Evolutionary conservation across 1,140 invertebrate genomes (phyloP), one percentile per base, ranked within the genome.

Genomic region (Pentalonia nigronervosa): DNA sequence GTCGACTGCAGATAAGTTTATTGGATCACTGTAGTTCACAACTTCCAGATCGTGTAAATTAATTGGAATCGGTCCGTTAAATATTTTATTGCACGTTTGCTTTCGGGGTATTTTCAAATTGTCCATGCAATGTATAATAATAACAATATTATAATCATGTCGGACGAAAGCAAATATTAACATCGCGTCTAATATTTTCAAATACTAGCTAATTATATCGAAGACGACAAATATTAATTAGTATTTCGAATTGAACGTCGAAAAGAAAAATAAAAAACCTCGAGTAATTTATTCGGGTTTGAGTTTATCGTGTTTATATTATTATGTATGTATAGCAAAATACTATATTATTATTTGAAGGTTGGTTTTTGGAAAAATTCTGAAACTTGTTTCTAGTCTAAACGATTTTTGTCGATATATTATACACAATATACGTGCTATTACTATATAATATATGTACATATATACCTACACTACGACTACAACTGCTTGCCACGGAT

Each of bases 391-490:
- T 90, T 41, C 50, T 88, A n/a, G 86, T 34, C 47, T 34, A 48
- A 48, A 87, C 50, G 50, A 90, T 90, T 88, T 88, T 50, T 50
- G 45, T 87, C 86, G 86, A 48, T 87, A 87, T 48, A 34, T n/a
- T 41, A 86, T 86, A 86, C 41, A 45, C 83, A 36, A 41, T 83
- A 76, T 34, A 76, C 60, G 60, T 86, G 36, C 23, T 45, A 86
- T 47, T 20, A 45, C 83, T 45, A 47, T 25, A 83, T 83, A 86
- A 17, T 21, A 53, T 86, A 25, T 47, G 4, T 86, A 45, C 30
- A 86, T 86, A 45, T 47, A 4, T 86, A 45, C 30, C 45, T 86
- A 86, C 50, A 48, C 47, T n/a, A 48, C 86, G 25, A n/a, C 45
- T 23, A n/a, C 30, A 47, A 21, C 60, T 76, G 60, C 60, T 47